phyloP scores from a whole-genome alignment of 2,113 vertebrate species.

The Psophia crepitans region DNA sequence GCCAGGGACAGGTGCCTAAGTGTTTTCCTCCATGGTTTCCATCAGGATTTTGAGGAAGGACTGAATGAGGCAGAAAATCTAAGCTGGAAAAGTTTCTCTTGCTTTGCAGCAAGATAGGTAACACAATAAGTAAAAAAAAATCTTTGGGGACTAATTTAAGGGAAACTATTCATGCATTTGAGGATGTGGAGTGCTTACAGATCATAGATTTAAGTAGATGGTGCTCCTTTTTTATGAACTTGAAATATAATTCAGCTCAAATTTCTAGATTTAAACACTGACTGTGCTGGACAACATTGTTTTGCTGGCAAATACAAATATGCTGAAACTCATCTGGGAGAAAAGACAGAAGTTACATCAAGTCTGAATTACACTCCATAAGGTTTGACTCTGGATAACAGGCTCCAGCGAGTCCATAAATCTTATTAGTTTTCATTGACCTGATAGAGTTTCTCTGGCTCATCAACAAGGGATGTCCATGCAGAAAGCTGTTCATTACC shows the following conservation, averaged over 20 bases:
- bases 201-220: background rate
- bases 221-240: background rate
- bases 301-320: conserved; percentile 4
- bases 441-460: conserved; percentile 18
- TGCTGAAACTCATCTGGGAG: conserved; percentile 43
- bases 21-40: background rate
- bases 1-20: background rate
- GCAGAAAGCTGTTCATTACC: background rate
- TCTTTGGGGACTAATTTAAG: background rate
- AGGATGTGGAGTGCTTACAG: background rate
- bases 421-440: conserved; percentile 41
- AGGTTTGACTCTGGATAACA: conserved; percentile 7
- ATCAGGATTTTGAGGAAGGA: background rate
- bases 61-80: background rate
- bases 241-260: background rate
- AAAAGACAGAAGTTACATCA: conserved; percentile 53
- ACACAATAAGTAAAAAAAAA: background rate
- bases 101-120: background rate
- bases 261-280: background rate
- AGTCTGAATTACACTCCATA: conserved; percentile 43
- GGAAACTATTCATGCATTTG: background rate
- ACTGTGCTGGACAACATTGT: background rate
- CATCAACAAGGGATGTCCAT: background rate
- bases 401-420: conserved; percentile 44
- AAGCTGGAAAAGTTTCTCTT: background rate